These are phyloP conservation scores for Hirtodrosophila cameraria DNA, from an alignment of 2,888 invertebrate genomes.

Conservation along the genomic window DNA sequence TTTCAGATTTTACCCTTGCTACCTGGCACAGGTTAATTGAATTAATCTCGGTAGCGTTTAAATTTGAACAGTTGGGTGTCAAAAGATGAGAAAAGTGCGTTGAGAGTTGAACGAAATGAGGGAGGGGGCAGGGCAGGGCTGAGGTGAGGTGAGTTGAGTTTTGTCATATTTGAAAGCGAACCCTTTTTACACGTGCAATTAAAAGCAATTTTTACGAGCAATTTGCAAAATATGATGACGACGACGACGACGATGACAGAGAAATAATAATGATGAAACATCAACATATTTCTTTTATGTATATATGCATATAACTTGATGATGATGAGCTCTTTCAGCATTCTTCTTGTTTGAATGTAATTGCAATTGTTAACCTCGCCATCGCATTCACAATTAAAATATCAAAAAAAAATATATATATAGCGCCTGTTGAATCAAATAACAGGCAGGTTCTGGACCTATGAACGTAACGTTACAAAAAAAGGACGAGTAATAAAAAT, in stretches of 20 bases:
- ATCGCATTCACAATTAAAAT: slow-evolving; percentile 45
- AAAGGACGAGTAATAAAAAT: too few species aligned
- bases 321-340: slow-evolving; percentile 42
- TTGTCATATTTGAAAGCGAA: slow-evolving; percentile 47
- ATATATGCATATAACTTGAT: slow-evolving; percentile 9
- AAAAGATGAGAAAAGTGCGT: slow-evolving; percentile 11
- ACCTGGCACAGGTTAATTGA: slow-evolving; percentile 68
- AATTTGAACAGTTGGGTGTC: slow-evolving; percentile 50
- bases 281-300: slow-evolving; percentile 3
- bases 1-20: slow-evolving; percentile 31
- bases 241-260: slow-evolving; percentile 45
- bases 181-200: slow-evolving; percentile 76
- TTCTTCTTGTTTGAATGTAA: too few species aligned
- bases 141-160: slow-evolving; percentile 28
- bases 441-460: background rate
- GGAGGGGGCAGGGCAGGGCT: background rate
- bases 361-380: slow-evolving; percentile 49
- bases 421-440: background rate
- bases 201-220: slow-evolving; percentile 73
- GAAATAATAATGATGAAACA: slow-evolving; percentile 24
- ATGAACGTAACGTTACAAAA: slow-evolving; percentile 27
- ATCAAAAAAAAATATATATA: slow-evolving; percentile 20
- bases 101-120: background rate
- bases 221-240: slow-evolving; percentile 69
- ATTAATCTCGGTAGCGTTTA: slow-evolving; percentile 68